These are phyloP conservation scores for Notamacropus eugenii DNA, from an alignment of 2,797 vertebrate genomes.

Conservation along the genomic window DNA sequence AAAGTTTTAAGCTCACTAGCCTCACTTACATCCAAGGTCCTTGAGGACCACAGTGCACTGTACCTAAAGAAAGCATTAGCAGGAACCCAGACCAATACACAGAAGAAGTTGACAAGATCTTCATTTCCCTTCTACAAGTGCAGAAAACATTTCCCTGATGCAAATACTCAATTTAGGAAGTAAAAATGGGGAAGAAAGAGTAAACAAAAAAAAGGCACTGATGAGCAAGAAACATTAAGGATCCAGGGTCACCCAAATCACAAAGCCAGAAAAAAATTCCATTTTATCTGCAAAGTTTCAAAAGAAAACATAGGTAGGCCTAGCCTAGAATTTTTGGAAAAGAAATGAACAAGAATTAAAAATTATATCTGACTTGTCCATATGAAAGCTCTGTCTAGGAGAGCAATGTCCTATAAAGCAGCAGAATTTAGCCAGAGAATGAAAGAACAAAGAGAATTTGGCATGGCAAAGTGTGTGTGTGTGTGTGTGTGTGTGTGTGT, in stretches of 20 bases:
- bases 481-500: too few species aligned
- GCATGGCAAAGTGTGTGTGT: too few species aligned
- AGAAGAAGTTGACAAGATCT: not conserved
- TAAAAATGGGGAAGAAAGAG: not conserved
- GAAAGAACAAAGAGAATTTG: too few species aligned
- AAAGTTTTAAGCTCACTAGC: not conserved
- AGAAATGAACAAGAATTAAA: not conserved
- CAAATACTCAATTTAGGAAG: not conserved
- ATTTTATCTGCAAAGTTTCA: not conserved
- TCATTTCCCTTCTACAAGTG: not conserved
- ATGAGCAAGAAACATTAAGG: not conserved
- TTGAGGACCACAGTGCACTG: not conserved
- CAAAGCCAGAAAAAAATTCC: not conserved
- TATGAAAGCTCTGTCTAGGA: too few species aligned
- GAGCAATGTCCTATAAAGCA: too few species aligned
- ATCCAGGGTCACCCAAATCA: not conserved
- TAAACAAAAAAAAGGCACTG: not conserved
- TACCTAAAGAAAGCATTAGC: not conserved
- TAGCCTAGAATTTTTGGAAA: not conserved
- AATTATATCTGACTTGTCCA: not conserved
- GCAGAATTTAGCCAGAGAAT: too few species aligned
- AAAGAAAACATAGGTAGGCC: not conserved
- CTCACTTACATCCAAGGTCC: not conserved
- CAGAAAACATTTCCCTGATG: not conserved
- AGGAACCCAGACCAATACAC: not conserved